These are phyloP conservation scores for Neopipo cinnamomea DNA, from an alignment of 2,113 vertebrate species.

Conservation along the genomic window DNA sequence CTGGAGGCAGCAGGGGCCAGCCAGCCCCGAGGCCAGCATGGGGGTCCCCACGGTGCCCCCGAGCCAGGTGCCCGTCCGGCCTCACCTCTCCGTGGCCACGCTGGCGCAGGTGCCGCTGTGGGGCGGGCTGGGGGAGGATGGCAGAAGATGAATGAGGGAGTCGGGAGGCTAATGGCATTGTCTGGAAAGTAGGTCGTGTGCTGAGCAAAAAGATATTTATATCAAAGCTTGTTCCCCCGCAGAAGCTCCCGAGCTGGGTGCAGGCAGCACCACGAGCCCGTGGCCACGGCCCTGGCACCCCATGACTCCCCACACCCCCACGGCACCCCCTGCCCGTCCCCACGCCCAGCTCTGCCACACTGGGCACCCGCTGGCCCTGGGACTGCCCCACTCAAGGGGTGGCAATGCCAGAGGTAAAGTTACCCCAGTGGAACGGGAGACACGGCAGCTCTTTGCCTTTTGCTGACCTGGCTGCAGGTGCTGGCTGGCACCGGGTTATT, in stretches of 20 bases:
- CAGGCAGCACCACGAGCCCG: neutral
- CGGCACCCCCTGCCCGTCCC: neutral
- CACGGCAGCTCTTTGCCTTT: neutral
- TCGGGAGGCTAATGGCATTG: conserved; percentile 60
- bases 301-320: fast-evolving
- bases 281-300: neutral
- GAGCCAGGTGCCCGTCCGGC: fast-evolving
- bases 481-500: fast-evolving
- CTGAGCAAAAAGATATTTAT: conserved; percentile 66
- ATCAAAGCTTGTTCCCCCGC: conserved; percentile 40
- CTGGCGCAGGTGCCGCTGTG: neutral
- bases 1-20: neutral
- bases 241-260: conserved; percentile 4
- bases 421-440: fast-evolving
- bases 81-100: fast-evolving
- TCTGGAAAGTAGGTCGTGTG: conserved; percentile 71
- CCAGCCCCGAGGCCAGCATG: neutral
- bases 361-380: fast-evolving
- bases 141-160: conserved; percentile 52
- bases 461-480: neutral
- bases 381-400: neutral
- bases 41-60: neutral
- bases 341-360: neutral
- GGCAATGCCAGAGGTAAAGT: neutral
- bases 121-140: neutral